phyloP scores from a whole-genome alignment of 2,888 invertebrate species.

The Himalopsyche kuldschensis region DNA sequence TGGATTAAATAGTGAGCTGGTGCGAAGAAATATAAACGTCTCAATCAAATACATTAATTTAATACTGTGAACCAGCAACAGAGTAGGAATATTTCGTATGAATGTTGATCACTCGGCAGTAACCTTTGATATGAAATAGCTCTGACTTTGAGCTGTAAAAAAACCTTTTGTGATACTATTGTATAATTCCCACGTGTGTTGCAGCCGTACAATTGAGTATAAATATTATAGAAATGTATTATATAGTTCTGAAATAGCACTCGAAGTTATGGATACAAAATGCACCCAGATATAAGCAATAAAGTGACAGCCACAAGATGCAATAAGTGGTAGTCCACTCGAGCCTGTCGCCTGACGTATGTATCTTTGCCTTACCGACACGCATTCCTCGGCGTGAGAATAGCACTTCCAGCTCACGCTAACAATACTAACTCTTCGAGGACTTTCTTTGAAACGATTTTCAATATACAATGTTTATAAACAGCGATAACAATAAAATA shows the following conservation, averaged over 20 bases:
- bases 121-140: too few relatives aligned
- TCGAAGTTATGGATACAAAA: background rate
- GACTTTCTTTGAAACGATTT: background rate
- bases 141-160: too few relatives aligned
- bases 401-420: background rate
- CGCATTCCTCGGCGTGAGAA: slow-evolving; percentile 26
- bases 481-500: too few relatives aligned
- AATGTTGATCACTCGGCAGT: too few relatives aligned
- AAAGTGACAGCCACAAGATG: background rate
- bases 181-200: background rate
- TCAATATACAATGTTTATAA: too few relatives aligned
- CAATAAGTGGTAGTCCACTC: slow-evolving; percentile 7
- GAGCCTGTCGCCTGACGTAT: background rate
- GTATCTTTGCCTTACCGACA: slow-evolving; percentile 1
- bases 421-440: background rate
- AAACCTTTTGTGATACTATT: too few relatives aligned
- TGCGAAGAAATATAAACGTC: too few relatives aligned
- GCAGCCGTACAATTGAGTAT: background rate
- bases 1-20: too few relatives aligned
- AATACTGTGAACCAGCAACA: too few relatives aligned
- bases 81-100: too few relatives aligned
- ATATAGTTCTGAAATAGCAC: background rate
- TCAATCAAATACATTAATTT: too few relatives aligned
- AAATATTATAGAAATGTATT: background rate
- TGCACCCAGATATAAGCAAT: background rate